Conservation (phyloP, 1,140 invertebrate species). For the Heliothis subflexa region DNA sequence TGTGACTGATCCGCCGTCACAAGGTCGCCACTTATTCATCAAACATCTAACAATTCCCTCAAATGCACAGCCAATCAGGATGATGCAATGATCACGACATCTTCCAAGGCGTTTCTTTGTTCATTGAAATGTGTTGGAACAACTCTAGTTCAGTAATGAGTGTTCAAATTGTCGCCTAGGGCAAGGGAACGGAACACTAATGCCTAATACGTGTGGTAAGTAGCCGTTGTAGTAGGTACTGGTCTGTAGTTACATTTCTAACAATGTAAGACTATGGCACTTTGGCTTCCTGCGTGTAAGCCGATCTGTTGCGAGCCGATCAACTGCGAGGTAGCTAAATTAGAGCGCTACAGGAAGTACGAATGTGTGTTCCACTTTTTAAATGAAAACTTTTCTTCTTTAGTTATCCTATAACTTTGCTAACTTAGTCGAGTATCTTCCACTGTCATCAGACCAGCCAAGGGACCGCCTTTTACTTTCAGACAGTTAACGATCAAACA, state of each 20-base stretch:
- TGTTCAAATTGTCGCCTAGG: not conserved
- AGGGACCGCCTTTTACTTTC: too few species aligned
- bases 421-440: too few species aligned
- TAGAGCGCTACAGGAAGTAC: too few species aligned
- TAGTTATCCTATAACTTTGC: too few species aligned
- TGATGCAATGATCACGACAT: not conserved
- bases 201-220: not conserved
- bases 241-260: not conserved
- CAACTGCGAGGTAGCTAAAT: too few species aligned
- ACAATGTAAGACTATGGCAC: not conserved
- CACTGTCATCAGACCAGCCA: too few species aligned
- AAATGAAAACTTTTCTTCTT: too few species aligned
- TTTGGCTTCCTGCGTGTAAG: too few species aligned
- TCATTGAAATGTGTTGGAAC: not conserved
- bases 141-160: not conserved
- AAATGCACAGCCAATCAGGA: not conserved
- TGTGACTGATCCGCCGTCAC: constrained; percentile 6
- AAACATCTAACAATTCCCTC: not conserved
- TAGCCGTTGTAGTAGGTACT: not conserved
- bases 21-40: not conserved
- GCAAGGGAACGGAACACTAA: not conserved
- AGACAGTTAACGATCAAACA: too few species aligned
- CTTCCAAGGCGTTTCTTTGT: not conserved
- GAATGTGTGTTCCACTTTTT: too few species aligned
- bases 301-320: too few species aligned